Conservation (phyloP, 1,140 invertebrate species). For the Diorhabda elongata region DNA sequence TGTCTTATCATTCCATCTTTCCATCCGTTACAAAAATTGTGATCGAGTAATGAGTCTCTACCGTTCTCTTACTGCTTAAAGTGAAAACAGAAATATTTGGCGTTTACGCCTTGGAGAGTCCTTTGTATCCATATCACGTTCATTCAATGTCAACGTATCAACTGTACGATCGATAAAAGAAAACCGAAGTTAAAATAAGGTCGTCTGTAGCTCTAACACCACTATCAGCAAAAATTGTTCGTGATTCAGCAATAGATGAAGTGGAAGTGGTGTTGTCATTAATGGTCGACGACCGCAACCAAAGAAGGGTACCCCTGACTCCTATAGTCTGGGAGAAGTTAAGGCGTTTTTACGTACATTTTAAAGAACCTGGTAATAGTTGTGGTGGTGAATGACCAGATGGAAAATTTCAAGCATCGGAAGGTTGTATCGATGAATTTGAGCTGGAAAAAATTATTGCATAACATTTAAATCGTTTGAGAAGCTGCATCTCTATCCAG, state of each 20-base stretch:
- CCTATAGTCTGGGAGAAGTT: conserved; percentile 6
- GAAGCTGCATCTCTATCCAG: conserved; percentile 37
- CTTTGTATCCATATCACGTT: neutral
- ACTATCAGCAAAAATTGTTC: neutral
- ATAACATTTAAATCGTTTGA: conserved; percentile 38
- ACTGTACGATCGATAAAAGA: neutral
- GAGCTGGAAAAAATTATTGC: conserved; percentile 36
- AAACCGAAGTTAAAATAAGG: neutral
- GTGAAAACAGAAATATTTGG: neutral
- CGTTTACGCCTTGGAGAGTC: neutral
- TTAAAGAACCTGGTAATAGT: conserved; percentile 15
- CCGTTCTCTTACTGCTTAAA: neutral
- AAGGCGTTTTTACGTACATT: conserved; percentile 17
- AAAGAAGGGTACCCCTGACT: conserved; percentile 8
- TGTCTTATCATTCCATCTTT: neutral
- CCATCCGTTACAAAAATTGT: neutral
- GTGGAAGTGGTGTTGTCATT: conserved; percentile 10
- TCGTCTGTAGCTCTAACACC: neutral
- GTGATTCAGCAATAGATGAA: conserved; percentile 15
- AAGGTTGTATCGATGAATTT: conserved; percentile 28
- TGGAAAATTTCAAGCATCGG: conserved; percentile 7
- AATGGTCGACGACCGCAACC: conserved; percentile 13
- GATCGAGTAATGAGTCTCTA: neutral
- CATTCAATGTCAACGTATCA: neutral
- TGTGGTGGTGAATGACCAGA: neutral